A percentile compares a stretch with the other conserved stretches of the same genome.
Evolutionary conservation across 2,797 vertebrate species (phyloP).

Genomic region (Macropodus opercularis): DNA sequence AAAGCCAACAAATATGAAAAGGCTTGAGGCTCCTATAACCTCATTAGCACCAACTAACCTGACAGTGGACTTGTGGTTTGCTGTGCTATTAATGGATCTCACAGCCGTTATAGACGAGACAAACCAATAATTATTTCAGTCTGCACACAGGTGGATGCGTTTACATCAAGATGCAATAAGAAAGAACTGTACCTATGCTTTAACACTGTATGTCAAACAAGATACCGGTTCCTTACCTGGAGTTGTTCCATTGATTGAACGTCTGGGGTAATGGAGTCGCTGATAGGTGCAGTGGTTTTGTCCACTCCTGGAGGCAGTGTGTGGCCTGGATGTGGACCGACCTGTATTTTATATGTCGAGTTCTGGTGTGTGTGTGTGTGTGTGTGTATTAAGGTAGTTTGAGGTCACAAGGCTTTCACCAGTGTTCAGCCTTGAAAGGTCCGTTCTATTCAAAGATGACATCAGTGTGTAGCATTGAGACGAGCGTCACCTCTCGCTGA

Average conservation of each 20-base stretch:
- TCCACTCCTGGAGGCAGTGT: slow-evolving; percentile 12
- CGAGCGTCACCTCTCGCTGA: background rate
- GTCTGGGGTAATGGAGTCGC: background rate
- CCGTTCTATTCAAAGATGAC: slow-evolving; percentile 37
- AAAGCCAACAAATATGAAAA: too few relatives aligned
- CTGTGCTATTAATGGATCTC: too few relatives aligned
- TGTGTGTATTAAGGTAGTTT: slow-evolving; percentile 14
- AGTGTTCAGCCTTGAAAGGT: slow-evolving; percentile 69
- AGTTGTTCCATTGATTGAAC: slow-evolving; percentile 67
- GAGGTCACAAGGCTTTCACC: slow-evolving; percentile 42
- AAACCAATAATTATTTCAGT: too few relatives aligned
- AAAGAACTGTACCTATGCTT: too few relatives aligned
- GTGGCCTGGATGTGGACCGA: background rate
- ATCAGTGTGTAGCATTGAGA: slow-evolving; percentile 11
- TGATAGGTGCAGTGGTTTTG: background rate
- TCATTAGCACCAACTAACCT: too few relatives aligned
- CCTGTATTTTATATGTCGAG: slow-evolving; percentile 59
- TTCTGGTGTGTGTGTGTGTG: background rate
- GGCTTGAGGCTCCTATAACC: too few relatives aligned
- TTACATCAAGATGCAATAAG: too few relatives aligned
- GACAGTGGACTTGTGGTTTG: too few relatives aligned
- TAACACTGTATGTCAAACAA: too few relatives aligned
- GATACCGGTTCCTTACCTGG: slow-evolving; percentile 63
- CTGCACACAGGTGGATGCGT: too few relatives aligned
- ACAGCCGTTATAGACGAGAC: background rate